Percentiles rank a stretch among this genome's conserved stretches.
Conservation (phyloP, 2,888 invertebrate genomes). For the Sympetrum striolatum region DNA sequence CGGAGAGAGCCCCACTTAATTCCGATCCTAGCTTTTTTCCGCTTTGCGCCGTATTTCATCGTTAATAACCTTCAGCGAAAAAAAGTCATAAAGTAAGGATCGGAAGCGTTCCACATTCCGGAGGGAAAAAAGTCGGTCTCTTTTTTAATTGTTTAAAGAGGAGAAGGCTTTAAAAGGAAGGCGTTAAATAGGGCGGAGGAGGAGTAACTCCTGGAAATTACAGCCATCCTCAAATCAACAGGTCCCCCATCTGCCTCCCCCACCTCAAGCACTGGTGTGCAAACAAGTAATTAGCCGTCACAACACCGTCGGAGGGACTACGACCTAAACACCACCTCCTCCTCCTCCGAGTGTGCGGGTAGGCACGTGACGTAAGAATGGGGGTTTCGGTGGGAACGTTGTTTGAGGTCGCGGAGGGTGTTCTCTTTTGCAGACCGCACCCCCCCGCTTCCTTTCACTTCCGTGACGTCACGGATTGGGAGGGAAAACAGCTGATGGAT, state of each 20-base stretch:
- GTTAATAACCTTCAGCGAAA: too few species aligned
- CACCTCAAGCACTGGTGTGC: background rate
- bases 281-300: background rate
- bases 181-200: background rate
- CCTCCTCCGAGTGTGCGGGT: background rate
- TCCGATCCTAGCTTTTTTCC: too few species aligned
- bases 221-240: constrained; percentile 37
- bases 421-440: background rate
- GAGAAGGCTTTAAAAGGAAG: constrained; percentile 2
- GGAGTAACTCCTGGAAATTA: constrained; percentile 13
- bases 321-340: background rate
- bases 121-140: background rate
- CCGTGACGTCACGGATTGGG: background rate
- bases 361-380: background rate
- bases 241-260: background rate
- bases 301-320: constrained; percentile 18
- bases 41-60: too few species aligned
- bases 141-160: constrained; percentile 17
- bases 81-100: too few species aligned
- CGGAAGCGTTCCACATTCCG: too few species aligned
- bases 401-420: background rate
- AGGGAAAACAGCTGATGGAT: background rate
- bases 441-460: background rate
- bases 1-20: too few species aligned
- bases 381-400: background rate